These are phyloP conservation scores for Monochamus alternatus DNA, from an alignment of 2,888 invertebrate species.

Conservation along the genomic window DNA sequence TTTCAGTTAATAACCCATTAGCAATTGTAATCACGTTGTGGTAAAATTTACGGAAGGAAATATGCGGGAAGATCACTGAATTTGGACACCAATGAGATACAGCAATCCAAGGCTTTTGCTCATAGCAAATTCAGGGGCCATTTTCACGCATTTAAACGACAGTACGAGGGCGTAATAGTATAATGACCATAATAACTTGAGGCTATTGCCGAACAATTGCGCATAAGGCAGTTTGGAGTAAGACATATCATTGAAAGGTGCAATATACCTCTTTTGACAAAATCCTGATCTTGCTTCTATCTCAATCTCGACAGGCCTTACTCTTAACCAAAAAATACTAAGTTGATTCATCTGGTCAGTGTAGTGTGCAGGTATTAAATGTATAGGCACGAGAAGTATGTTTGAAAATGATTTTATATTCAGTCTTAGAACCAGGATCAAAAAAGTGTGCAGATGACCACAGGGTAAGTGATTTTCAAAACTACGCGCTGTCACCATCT, in stretches of 20 bases:
- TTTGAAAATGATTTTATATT: conserved; percentile 60
- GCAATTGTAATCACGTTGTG: conserved; percentile 44
- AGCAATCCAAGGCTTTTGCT: conserved; percentile 66
- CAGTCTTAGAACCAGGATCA: conserved; percentile 58
- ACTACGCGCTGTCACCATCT: neutral
- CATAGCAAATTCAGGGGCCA: conserved; percentile 68
- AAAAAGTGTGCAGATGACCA: conserved; percentile 69
- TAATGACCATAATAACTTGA: conserved; percentile 70
- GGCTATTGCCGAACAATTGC: conserved; percentile 71
- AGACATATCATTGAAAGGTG: conserved; percentile 66
- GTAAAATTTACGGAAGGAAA: conserved; percentile 53
- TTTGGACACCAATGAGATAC: conserved; percentile 51
- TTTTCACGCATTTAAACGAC: conserved; percentile 70
- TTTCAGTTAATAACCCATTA: conserved; percentile 46
- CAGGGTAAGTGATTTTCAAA: conserved; percentile 61
- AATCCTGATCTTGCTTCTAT: conserved; percentile 40
- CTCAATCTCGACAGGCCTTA: conserved; percentile 32
- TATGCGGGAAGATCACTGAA: conserved; percentile 53
- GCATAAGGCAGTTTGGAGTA: conserved; percentile 69
- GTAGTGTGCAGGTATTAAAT: conserved; percentile 58
- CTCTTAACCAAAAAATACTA: conserved; percentile 15
- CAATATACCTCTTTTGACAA: conserved; percentile 53
- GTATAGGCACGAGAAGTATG: conserved; percentile 63
- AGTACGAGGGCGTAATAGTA: conserved; percentile 71
- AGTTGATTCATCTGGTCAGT: conserved; percentile 24